These are phyloP conservation scores for Melanostigma gelatinosum DNA, from an alignment of 2,113 vertebrate species.

Conservation along the genomic window DNA sequence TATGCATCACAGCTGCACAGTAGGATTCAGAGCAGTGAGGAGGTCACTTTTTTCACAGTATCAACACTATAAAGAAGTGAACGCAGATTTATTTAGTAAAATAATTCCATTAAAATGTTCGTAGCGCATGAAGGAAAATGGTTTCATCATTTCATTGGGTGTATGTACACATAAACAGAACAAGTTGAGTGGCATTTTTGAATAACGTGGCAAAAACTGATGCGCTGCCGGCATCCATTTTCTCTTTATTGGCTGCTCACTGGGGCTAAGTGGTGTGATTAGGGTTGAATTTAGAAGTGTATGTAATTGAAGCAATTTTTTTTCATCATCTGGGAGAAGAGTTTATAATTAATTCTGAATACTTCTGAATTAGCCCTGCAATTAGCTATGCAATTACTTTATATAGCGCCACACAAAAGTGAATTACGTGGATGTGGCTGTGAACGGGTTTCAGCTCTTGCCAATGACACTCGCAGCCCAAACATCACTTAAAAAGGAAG, in stretches of 20 bases:
- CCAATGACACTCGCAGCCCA: constrained; percentile 13
- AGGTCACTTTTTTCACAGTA: constrained; percentile 49
- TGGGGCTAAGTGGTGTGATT: constrained; percentile 55
- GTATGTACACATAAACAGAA: constrained; percentile 14
- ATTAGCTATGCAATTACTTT: constrained; percentile 58
- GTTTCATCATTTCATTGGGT: not conserved
- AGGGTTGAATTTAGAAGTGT: constrained; percentile 55
- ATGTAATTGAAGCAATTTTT: constrained; percentile 58
- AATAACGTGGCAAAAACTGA: constrained; percentile 25
- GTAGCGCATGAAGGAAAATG: not conserved
- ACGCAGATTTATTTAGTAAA: constrained; percentile 6
- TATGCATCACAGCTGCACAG: constrained; percentile 52
- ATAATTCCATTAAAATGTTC: constrained; percentile 4
- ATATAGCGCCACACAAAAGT: constrained; percentile 32
- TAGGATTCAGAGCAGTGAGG: constrained; percentile 54
- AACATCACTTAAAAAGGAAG: constrained; percentile 29
- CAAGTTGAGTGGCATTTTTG: constrained; percentile 1
- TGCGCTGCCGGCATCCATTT: constrained; percentile 31
- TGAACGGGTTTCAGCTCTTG: constrained; percentile 7
- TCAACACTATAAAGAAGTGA: constrained; percentile 16
- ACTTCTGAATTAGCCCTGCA: constrained; percentile 58
- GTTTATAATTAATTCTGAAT: constrained; percentile 71
- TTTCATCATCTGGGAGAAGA: constrained; percentile 53
- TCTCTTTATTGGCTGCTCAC: constrained; percentile 40
- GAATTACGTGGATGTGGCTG: constrained; percentile 24